A percentile compares a stretch with the other conserved stretches of the same genome.
Conservation (phyloP, 2,113 vertebrate genomes). For the Petroica traversi region DNA sequence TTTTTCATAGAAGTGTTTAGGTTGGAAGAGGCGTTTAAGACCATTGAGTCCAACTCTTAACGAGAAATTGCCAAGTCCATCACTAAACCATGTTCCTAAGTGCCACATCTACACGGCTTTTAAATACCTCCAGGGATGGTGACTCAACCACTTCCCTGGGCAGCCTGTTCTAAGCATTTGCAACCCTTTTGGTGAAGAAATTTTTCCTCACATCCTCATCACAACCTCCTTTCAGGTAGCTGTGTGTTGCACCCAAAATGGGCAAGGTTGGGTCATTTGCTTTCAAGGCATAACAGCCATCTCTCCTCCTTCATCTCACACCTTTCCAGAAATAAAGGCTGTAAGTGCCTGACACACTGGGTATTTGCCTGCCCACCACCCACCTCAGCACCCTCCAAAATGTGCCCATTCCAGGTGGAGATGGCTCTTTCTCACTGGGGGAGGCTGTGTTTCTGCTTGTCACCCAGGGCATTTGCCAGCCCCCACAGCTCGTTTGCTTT, state of each 20-base stretch:
- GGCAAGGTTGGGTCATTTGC: background rate
- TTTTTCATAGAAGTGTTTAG: background rate
- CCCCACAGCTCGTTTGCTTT: background rate
- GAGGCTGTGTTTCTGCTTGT: background rate
- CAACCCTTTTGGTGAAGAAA: background rate
- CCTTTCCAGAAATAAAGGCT: background rate
- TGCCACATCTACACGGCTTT: background rate
- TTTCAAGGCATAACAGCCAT: fast-evolving
- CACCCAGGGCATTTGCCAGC: background rate
- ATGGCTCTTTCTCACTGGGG: fast-evolving
- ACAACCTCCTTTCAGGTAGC: background rate
- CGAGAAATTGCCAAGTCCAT: background rate
- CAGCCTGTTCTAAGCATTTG: background rate
- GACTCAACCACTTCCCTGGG: background rate
- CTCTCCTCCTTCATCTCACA: background rate
- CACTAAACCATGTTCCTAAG: background rate
- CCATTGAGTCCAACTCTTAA: background rate
- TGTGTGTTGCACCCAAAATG: background rate
- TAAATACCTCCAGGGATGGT: background rate
- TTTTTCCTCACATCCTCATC: background rate
- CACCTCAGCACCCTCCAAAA: background rate
- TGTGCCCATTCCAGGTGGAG: background rate
- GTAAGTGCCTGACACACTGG: fast-evolving
- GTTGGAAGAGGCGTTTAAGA: background rate
- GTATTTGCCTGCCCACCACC: background rate